A percentile compares a stretch with the other conserved stretches of the same genome.
Conservation (phyloP, 2,888 invertebrate species). For the Tenthredo notha region DNA sequence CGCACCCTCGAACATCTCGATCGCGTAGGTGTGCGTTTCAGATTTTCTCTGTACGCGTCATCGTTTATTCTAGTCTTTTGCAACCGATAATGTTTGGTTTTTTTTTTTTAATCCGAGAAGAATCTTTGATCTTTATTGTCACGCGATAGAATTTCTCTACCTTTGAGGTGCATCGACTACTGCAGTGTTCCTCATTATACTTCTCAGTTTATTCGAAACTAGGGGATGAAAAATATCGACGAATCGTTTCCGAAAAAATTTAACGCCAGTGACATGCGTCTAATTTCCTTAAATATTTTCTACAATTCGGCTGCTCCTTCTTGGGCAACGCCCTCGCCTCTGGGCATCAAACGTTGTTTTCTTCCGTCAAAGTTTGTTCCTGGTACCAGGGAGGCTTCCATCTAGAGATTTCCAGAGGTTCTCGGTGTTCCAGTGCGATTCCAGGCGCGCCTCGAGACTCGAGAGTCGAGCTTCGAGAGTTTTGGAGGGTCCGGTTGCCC, state of each 20-base stretch:
- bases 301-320: constrained; percentile 58
- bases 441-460: constrained; percentile 22
- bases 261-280: background rate
- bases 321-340: constrained; percentile 47
- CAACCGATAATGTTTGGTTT: background rate
- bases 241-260: background rate
- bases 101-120: background rate
- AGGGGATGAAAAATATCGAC: background rate
- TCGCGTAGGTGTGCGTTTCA: constrained; percentile 28
- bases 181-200: background rate
- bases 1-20: background rate
- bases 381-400: constrained; percentile 71
- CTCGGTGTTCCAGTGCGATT: constrained; percentile 21
- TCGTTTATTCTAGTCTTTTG: background rate
- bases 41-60: background rate
- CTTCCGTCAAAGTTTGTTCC: constrained; percentile 70
- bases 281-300: constrained; percentile 30
- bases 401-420: constrained; percentile 21
- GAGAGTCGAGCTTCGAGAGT: constrained; percentile 45
- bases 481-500: constrained; percentile 71
- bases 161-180: background rate
- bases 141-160: constrained; percentile 18
- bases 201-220: background rate
- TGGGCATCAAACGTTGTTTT: constrained; percentile 69
- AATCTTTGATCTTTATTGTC: background rate